Evolutionary conservation across 2,113 vertebrate genomes (phyloP), one percentile per base, ranked within the genome.

Genomic region (Nannospalax galili): DNA sequence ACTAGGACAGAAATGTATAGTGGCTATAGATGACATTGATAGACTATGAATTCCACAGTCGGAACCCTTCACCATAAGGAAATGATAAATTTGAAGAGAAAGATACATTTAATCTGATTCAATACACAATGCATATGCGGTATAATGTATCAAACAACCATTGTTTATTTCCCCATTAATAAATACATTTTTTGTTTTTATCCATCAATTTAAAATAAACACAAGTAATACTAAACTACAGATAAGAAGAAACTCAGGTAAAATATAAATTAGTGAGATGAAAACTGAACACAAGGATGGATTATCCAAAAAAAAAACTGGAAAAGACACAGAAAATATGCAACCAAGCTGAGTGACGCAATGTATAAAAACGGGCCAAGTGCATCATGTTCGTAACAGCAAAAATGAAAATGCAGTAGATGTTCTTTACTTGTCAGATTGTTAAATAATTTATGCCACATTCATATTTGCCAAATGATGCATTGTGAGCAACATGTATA

Each of bases 401-500:
- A 26, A 92, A 92, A 75, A 40, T 7, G 42, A 37, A 94, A 86
- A 87, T 45, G 92, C 77, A 90, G 2, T 60, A 73, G 84, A 81
- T 67, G 16, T 40, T n/a, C 67, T 74, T 92, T 94, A 89, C 4
- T 74, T 94, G n/a, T 8, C 15, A 58, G 81, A 45, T 82, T 48
- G 30, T 72, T 94, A 95, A 90, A 78, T 58, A 94, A 79, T 81
- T 75, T 65, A 88, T 62, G 40, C 20, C 42, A 1, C 64, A 79
- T 69, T 11, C 6, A 70, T 58, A 72, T 64, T 32, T 88, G 45
- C 32, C 42, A 91, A 91, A 84, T n/a, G 74, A 20, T 64, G 7
- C 28, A 75, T 62, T 22, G 56, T 58, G 56, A 58, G 56, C 15
- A 58, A 58, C 56, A 58, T 8, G 56, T 58, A 58, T n/a, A n/a